These are phyloP conservation scores for Gonioctena quinquepunctata DNA, from an alignment of 1,140 invertebrate genomes.

Conservation along the genomic window DNA sequence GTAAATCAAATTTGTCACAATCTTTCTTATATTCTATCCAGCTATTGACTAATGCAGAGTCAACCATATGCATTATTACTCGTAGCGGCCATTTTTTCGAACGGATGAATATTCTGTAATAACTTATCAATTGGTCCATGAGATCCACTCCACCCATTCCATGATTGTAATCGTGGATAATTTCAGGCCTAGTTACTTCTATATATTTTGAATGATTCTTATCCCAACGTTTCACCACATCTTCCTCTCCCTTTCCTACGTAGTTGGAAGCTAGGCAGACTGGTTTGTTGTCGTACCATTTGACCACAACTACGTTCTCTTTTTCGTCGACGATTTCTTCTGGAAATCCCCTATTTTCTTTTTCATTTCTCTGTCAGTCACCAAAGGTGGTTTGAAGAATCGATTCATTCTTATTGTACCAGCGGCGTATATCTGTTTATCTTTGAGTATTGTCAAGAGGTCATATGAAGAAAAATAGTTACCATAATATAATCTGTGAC, in stretches of 20 bases:
- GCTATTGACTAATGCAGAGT: conserved; percentile 11
- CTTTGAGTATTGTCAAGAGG: conserved; percentile 49
- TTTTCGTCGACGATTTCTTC: conserved; percentile 50
- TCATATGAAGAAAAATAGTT: conserved; percentile 53
- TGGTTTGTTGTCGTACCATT: conserved; percentile 52
- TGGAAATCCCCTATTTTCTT: conserved; percentile 50
- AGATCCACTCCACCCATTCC: conserved; percentile 22
- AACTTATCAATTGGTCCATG: conserved; percentile 14
- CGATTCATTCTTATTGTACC: conserved; percentile 50
- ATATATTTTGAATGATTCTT: conserved; percentile 38
- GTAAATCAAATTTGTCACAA: neutral
- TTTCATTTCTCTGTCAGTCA: conserved; percentile 49
- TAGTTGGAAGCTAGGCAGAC: conserved; percentile 51
- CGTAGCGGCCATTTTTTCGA: conserved; percentile 24
- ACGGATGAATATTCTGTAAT: conserved; percentile 18
- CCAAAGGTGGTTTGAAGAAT: conserved; percentile 48
- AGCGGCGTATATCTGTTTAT: conserved; percentile 49
- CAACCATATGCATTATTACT: conserved; percentile 4
- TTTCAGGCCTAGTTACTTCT: conserved; percentile 31
- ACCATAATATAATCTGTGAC: conserved; percentile 31
- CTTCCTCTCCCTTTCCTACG: conserved; percentile 51
- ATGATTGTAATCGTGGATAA: conserved; percentile 28
- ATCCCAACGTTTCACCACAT: conserved; percentile 50
- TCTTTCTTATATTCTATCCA: conserved; percentile 22
- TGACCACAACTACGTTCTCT: conserved; percentile 47